Percentiles rank a stretch among this genome's conserved stretches.
These are phyloP conservation scores for Magallana gigas DNA, from an alignment of 1,140 invertebrate genomes.

Conservation along the genomic window DNA sequence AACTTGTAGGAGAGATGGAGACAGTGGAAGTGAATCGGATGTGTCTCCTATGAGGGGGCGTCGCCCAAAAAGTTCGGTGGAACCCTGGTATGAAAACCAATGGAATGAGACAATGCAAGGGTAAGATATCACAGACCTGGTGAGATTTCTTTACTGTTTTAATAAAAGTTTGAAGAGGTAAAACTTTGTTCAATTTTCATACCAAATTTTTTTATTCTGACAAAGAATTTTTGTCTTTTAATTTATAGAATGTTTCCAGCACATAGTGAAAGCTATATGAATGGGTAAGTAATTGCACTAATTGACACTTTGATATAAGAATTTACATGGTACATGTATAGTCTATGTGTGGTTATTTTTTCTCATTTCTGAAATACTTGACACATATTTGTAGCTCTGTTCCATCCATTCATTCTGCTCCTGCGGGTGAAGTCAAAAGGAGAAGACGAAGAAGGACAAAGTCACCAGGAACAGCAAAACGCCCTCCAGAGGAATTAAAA, in stretches of 20 bases:
- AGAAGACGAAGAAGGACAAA: conserved; percentile 81
- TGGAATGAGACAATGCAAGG: conserved; percentile 54
- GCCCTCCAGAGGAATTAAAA: conserved; percentile 85
- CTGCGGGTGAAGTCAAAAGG: conserved; percentile 74
- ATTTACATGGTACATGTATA: too few relatives aligned
- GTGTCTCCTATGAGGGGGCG: conserved; percentile 53
- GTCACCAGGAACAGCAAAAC: conserved; percentile 84
- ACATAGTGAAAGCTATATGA: conserved; percentile 64
- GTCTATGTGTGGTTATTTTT: too few relatives aligned
- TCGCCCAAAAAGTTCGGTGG: conserved; percentile 54
- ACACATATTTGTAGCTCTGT: conserved; percentile 58
- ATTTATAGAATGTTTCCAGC: conserved; percentile 61
- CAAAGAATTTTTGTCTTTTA: background rate
- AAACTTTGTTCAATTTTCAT: too few relatives aligned
- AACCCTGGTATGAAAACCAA: conserved; percentile 56
- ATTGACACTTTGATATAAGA: background rate
- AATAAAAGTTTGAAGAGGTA: too few relatives aligned
- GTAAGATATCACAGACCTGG: background rate
- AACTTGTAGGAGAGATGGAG: conserved; percentile 60
- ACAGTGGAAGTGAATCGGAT: conserved; percentile 72
- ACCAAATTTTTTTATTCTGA: too few relatives aligned
- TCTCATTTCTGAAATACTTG: too few relatives aligned
- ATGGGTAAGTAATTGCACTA: conserved; percentile 60
- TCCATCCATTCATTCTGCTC: conserved; percentile 63
- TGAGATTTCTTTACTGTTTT: too few relatives aligned